Percentiles rank a stretch among this genome's conserved stretches.
Evolutionary conservation across 2,888 invertebrate genomes (phyloP).

Genomic region (Drosophila yooni): DNA sequence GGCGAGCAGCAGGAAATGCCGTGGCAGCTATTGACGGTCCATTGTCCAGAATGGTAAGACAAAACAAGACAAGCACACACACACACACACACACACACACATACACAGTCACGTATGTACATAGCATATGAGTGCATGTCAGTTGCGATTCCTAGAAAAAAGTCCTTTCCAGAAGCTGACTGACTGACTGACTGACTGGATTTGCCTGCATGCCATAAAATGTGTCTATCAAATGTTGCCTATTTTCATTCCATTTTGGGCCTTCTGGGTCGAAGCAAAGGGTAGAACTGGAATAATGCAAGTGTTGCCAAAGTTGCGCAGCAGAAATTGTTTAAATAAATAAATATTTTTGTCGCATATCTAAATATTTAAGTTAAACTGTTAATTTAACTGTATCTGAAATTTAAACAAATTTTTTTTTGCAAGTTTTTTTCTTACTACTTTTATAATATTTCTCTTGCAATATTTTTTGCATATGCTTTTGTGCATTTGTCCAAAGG

Average conservation of each 20-base stretch:
- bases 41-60: constrained; percentile 66
- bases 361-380: not conserved
- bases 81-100: constrained; percentile 6
- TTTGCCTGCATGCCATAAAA: constrained; percentile 70
- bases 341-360: not conserved
- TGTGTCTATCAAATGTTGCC: constrained; percentile 74
- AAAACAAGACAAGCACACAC: constrained; percentile 3
- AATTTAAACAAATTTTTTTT: not conserved
- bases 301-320: constrained; percentile 2
- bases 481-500: not conserved
- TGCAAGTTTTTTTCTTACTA: not conserved
- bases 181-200: constrained; percentile 23
- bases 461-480: not conserved
- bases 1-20: constrained; percentile 58
- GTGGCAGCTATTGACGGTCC: constrained; percentile 72
- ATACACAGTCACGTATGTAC: constrained; percentile 3
- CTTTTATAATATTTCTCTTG: not conserved
- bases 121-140: constrained; percentile 57
- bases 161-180: constrained; percentile 31
- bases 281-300: constrained; percentile 17
- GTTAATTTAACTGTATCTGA: no score
- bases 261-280: constrained; percentile 17
- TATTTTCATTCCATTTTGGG: constrained; percentile 46
- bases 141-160: constrained; percentile 33
- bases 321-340: not conserved